Base-by-base conservation (phyloP, 2,797 vertebrate genomes). In the Rhabdophis nuchalis region DNA sequence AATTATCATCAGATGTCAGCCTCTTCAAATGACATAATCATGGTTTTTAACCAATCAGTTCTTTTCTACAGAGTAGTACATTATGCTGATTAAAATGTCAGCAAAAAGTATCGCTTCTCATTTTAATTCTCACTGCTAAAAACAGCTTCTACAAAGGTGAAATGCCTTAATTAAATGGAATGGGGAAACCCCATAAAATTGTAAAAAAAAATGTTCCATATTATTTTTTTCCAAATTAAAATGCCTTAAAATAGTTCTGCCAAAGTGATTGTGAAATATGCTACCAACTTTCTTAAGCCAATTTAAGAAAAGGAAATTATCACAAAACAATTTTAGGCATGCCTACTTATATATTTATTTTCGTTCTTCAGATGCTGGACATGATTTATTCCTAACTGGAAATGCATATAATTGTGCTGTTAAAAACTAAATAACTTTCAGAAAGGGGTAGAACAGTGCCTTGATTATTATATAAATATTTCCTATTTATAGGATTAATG, bases 61-160 rank as follows among this genome's bases (percentile, higher is more conserved):
- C 90, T 96, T 93, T 95, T 95, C 95, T 82, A 85, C 88, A 95
- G 88, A 96, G 95, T 88, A 96, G 77, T 93, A 93, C 91, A 92
- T 95, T 93, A 90, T 89, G 92, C 94, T 95, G 95, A 97, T 97
- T 96, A 96, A 97, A 97, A 97, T 95, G 95, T 96, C 96, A 96
- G 60, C 92, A 93, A 96, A 95, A 97, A 94, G 91, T 91, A 97
- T 87, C 92, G 87, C 87, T 85, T 95, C 93, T 95, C 64, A 90
- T 20, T 94, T 96, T 91, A 91, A 91, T 92, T 88, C 88, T 27
- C 13, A 60, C 82, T 56, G 64, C 93, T 88, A 93, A 93, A 89
- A 87, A 92, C 93, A 91, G 92, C 88, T 89, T 91, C 93, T 92
- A 20, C 94, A 94, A 94, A 93, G 94, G 95, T 77, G 93, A 92